Evolutionary conservation across 2,113 vertebrate genomes (phyloP).

Genomic region (Physeter macrocephalus): DNA sequence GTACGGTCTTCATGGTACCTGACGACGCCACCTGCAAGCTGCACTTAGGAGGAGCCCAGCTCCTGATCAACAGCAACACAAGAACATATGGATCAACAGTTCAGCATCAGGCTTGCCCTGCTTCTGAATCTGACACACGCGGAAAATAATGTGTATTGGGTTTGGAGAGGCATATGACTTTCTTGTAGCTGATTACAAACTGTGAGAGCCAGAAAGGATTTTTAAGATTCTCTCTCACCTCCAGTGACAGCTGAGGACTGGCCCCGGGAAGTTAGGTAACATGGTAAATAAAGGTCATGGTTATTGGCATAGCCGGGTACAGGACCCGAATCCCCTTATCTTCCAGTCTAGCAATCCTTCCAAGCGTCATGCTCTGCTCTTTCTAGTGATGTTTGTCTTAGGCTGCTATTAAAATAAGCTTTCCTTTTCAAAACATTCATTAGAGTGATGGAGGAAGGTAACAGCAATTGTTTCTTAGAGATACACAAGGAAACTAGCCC

Average conservation of each 20-base stretch:
- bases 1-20: neutral
- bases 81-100: fast-evolving
- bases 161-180: neutral
- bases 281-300: neutral
- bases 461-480: neutral
- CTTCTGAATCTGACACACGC: neutral
- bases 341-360: neutral
- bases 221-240: neutral
- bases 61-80: neutral
- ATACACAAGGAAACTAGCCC: neutral
- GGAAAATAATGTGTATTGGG: neutral
- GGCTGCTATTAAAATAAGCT: neutral
- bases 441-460: neutral
- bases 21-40: neutral
- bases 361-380: neutral
- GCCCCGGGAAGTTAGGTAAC: neutral
- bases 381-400: neutral
- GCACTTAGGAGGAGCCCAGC: neutral
- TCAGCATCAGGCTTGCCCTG: neutral
- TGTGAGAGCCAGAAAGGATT: neutral
- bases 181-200: neutral
- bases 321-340: neutral
- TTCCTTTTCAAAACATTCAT: neutral
- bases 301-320: neutral
- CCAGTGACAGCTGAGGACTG: neutral